phyloP scores from a whole-genome alignment of 2,797 vertebrate genomes.

The Falco cherrug region DNA sequence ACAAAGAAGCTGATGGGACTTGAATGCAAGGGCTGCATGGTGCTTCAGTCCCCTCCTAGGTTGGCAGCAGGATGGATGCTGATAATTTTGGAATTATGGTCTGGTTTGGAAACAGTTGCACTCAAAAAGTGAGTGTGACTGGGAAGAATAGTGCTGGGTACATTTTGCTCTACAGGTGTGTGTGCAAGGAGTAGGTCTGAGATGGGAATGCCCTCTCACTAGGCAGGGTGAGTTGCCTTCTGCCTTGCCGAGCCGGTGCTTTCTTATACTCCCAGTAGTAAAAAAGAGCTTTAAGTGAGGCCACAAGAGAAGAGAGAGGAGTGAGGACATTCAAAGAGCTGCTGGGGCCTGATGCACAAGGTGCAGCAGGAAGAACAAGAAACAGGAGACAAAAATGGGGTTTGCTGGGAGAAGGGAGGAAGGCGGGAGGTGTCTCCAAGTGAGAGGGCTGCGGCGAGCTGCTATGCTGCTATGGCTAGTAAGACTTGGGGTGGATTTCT shows the following conservation, averaged over 20 bases:
- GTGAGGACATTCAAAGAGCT: accelerated
- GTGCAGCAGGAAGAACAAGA: neutral
- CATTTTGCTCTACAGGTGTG: neutral
- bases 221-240: neutral
- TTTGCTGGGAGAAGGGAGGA: neutral
- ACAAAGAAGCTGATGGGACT: neutral
- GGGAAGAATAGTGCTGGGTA: neutral
- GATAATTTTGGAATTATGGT: neutral
- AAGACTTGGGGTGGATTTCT: neutral
- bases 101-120: too few relatives aligned
- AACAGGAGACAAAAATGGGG: neutral
- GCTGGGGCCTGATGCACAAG: neutral
- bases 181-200: neutral
- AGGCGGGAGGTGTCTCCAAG: neutral
- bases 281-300: neutral
- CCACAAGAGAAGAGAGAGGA: neutral
- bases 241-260: neutral
- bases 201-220: neutral
- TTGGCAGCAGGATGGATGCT: neutral
- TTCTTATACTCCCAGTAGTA: neutral
- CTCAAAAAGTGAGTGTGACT: neutral
- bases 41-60: neutral
- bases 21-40: accelerated
- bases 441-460: neutral
- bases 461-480: neutral